A percentile compares a stretch with the other conserved stretches of the same genome.
These are phyloP conservation scores for Aphidoletes aphidimyza DNA, from an alignment of 2,888 invertebrate genomes.

Conservation along the genomic window DNA sequence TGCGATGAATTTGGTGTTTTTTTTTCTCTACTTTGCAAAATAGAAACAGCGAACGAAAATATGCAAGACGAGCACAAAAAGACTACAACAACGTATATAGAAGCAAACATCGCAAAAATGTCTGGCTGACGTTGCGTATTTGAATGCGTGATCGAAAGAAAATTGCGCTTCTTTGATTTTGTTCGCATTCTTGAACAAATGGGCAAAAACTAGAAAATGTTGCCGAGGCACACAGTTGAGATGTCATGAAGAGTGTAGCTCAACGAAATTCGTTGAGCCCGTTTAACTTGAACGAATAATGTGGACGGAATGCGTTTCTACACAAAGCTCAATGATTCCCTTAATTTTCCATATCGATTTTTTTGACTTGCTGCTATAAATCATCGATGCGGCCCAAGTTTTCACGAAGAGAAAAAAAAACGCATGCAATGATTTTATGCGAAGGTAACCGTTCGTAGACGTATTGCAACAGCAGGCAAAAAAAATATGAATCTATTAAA, in stretches of 20 bases:
- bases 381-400: neutral
- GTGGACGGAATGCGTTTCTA: neutral
- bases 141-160: constrained; percentile 23
- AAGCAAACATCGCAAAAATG: neutral
- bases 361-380: constrained; percentile 10
- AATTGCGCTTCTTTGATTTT: neutral
- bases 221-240: neutral
- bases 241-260: neutral
- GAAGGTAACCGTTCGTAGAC: no score
- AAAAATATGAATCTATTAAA: constrained; percentile 31
- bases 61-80: no score
- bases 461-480: neutral
- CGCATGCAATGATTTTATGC: constrained; percentile 23
- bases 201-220: no score
- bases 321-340: neutral
- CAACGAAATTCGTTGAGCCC: neutral
- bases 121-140: neutral
- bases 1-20: no score
- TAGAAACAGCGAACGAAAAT: neutral
- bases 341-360: constrained; percentile 2
- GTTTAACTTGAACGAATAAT: neutral
- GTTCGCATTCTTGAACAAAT: neutral
- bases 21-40: constrained; percentile 6
- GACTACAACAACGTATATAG: neutral
- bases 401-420: no score